Percentiles rank a stretch among this genome's conserved stretches.
Evolutionary conservation across 2,888 invertebrate genomes (phyloP).

Genomic region (Acleris literana): DNA sequence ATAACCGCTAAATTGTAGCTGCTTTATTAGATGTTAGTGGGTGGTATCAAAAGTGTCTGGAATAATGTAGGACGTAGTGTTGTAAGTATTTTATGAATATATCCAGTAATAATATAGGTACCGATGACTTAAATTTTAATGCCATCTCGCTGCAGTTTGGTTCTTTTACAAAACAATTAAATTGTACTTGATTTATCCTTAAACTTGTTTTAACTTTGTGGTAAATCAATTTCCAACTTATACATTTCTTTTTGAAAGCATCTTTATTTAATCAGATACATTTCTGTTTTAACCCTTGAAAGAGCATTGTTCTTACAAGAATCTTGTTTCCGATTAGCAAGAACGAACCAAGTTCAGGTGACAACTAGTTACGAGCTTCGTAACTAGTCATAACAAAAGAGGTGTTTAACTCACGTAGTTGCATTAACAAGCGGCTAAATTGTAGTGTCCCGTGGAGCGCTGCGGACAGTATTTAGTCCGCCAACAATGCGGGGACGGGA

Average conservation of each 20-base stretch:
- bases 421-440: conserved; percentile 7
- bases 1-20: background rate
- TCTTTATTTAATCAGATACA: too few species aligned
- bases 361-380: background rate
- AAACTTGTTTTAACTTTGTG: too few species aligned
- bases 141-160: background rate
- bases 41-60: background rate
- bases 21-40: background rate
- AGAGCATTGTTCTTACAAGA: too few species aligned
- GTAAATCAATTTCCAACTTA: too few species aligned
- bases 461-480: conserved; percentile 11
- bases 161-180: too few species aligned
- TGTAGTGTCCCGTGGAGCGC: conserved; percentile 7
- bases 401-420: background rate
- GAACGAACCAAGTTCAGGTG: too few species aligned
- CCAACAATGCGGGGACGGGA: conserved; percentile 26
- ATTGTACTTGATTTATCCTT: too few species aligned
- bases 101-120: background rate
- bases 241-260: too few species aligned
- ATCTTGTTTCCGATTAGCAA: too few species aligned
- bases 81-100: background rate
- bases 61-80: background rate
- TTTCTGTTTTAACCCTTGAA: too few species aligned
- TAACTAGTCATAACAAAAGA: conserved; percentile 1
- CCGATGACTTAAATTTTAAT: background rate